Evolutionary conservation across 2,888 invertebrate species (phyloP).

Genomic region (Trissolcus japonicus): DNA sequence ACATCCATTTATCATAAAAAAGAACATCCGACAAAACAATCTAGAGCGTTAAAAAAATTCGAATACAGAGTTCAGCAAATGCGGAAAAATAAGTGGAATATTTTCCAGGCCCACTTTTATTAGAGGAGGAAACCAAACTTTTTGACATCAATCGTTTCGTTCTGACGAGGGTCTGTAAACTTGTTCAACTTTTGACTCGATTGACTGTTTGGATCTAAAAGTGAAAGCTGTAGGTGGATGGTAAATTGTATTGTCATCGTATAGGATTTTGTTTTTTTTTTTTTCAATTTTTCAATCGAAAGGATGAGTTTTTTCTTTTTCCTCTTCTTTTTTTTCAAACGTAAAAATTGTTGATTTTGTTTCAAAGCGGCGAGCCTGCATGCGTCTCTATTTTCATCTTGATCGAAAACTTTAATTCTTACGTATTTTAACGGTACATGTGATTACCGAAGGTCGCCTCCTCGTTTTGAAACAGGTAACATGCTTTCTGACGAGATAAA

Average conservation of each 20-base stretch:
- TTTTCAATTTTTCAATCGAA: slow-evolving; percentile 9
- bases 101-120: no score
- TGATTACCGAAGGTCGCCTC: slow-evolving; percentile 41
- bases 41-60: no score
- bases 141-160: no score
- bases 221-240: slow-evolving; percentile 26
- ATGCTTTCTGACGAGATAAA: slow-evolving; percentile 13
- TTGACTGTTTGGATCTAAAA: slow-evolving; percentile 26
- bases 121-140: no score
- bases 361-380: neutral
- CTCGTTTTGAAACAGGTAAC: slow-evolving; percentile 29
- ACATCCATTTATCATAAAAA: no score
- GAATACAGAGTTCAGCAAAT: no score
- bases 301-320: neutral
- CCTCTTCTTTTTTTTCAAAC: no score
- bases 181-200: neutral
- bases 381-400: slow-evolving; percentile 35
- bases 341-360: no score
- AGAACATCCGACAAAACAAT: no score
- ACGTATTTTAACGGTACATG: slow-evolving; percentile 45
- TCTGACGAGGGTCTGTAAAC: no score
- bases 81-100: no score
- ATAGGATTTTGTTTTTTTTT: neutral
- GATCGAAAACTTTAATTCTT: slow-evolving; percentile 36
- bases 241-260: slow-evolving; percentile 22